phyloP scores from a whole-genome alignment of 2,888 invertebrate genomes.

The Lepidochrysops patricia region DNA sequence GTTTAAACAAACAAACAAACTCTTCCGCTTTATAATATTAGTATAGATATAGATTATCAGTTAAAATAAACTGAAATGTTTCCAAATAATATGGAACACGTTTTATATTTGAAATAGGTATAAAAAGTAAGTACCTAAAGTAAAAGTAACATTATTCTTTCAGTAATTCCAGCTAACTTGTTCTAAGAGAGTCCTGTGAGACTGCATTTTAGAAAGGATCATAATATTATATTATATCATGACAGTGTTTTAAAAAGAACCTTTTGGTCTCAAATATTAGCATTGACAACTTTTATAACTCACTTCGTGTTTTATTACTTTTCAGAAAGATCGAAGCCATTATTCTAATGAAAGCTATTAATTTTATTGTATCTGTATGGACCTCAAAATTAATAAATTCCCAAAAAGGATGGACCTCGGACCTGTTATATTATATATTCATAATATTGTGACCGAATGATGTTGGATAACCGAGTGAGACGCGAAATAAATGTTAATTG shows the following conservation, averaged over 20 bases:
- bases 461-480: background rate
- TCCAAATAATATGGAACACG: too few relatives aligned
- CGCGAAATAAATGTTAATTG: slow-evolving; percentile 8
- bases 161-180: too few relatives aligned
- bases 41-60: too few relatives aligned
- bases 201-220: too few relatives aligned
- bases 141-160: too few relatives aligned
- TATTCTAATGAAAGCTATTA: background rate
- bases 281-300: background rate
- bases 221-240: too few relatives aligned
- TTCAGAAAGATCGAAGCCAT: background rate
- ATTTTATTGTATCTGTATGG: background rate
- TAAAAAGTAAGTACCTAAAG: too few relatives aligned
- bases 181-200: too few relatives aligned
- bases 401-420: background rate
- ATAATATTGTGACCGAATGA: background rate
- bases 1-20: too few relatives aligned
- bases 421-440: background rate
- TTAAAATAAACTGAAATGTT: too few relatives aligned
- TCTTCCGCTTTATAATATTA: too few relatives aligned
- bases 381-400: background rate
- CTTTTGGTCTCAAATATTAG: background rate
- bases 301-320: background rate
- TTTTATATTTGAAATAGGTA: too few relatives aligned
- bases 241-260: background rate